Evolutionary conservation across 2,888 invertebrate species (phyloP).

Genomic region (Cataglyphis livida): DNA sequence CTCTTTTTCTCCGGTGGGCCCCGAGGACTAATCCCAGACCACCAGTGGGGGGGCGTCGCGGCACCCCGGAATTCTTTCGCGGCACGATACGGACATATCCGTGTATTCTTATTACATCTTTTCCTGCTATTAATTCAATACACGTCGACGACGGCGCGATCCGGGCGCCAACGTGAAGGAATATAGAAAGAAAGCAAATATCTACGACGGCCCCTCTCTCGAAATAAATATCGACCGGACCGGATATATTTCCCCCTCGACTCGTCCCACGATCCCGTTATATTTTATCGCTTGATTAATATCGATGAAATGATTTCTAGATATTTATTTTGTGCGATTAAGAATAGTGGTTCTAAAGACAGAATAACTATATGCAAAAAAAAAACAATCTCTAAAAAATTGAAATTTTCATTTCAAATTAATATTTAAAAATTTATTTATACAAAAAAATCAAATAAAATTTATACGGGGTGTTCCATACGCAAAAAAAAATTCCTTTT

Average conservation of each 20-base stretch:
- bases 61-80: constrained; percentile 82
- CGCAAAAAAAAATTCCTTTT: too few relatives aligned
- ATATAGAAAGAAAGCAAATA: constrained; percentile 59
- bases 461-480: background rate
- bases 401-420: background rate
- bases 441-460: background rate
- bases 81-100: constrained; percentile 80
- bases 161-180: constrained; percentile 67
- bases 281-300: constrained; percentile 13
- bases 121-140: constrained; percentile 73
- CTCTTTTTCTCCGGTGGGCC: constrained; percentile 74
- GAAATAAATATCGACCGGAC: constrained; percentile 53
- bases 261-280: constrained; percentile 23
- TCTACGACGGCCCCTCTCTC: background rate
- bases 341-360: background rate
- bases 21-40: constrained; percentile 75
- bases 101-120: constrained; percentile 61
- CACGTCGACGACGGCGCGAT: constrained; percentile 54
- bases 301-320: background rate
- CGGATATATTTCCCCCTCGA: background rate
- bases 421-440: too few relatives aligned
- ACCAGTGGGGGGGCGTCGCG: constrained; percentile 78
- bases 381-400: background rate
- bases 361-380: background rate
- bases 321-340: background rate